Conservation (phyloP, 2,888 invertebrate genomes). For the Tineola bisselliella region DNA sequence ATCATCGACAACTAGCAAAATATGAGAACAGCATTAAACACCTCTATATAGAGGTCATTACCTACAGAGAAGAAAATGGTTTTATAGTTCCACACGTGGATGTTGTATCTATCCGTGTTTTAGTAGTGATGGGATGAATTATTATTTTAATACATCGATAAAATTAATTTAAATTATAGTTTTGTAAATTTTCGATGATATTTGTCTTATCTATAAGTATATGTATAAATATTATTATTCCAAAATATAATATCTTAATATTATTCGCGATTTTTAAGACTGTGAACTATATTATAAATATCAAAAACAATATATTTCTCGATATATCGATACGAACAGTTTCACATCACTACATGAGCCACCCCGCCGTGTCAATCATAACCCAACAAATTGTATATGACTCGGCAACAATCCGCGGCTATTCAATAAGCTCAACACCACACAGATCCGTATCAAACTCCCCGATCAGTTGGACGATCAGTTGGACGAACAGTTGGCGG, state of each 20-base stretch:
- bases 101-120: not conserved
- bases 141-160: not conserved
- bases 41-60: conserved; percentile 8
- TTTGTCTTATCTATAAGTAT: too few relatives aligned
- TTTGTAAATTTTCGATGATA: not conserved
- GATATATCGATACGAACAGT: conserved; percentile 18
- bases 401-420: conserved; percentile 49
- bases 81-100: conserved; percentile 2
- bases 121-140: not conserved
- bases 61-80: conserved; percentile 8
- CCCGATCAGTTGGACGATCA: not conserved
- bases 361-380: conserved; percentile 56
- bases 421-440: conserved; percentile 53
- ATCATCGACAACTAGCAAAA: conserved; percentile 10
- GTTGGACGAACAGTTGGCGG: not conserved
- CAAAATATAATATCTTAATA: too few relatives aligned
- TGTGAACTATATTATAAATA: not conserved
- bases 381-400: conserved; percentile 55
- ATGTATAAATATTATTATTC: too few relatives aligned
- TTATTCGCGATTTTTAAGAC: too few relatives aligned
- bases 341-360: conserved; percentile 35
- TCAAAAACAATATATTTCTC: conserved; percentile 15
- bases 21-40: conserved; percentile 8
- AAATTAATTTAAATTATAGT: not conserved
- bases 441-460: conserved; percentile 43